Base-by-base conservation (phyloP, 2,113 vertebrate genomes). In the Bolborhynchus lineola region DNA sequence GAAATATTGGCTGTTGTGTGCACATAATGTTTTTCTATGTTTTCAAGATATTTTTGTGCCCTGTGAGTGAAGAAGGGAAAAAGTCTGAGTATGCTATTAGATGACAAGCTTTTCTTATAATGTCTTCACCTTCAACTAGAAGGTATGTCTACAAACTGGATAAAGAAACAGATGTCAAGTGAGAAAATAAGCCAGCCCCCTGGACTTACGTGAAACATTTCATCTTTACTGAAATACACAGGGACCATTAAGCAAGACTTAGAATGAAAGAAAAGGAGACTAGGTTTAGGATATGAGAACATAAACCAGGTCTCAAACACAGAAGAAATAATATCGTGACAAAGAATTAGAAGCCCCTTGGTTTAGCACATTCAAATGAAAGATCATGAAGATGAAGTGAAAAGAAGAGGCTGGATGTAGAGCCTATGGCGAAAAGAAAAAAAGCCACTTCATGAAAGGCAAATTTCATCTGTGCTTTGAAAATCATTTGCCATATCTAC, bases 361-460 rank as follows among this genome's bases (percentile, higher is more conserved):
- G 80, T 94, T 97, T 88, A 96, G 82, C 74, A 92, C 65, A 82
- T 95, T 93, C 97, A 97, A 96, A 97, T 82, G 95, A 97, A 97
- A 96, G 95, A 96, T 90, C 75, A 87, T 95, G 95, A 95, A 93
- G 97, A 97, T 94, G 96, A 97, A 65, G 53, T 77, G 74, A 95
- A 95, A 95, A 97, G 89, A 94, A 96, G 95, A 96, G 63, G 87
- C 65, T 97, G 79, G 96, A 96, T 93, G 92, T 42, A 19, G 59
- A 94, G 67, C 57, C 91, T 75, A 75, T 78, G 90, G 41, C 0
- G 23, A 88, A 82, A 86, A 46, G 29, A 76, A 39, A 65, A 69
- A 42, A 46, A 8, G 41, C 44, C 69, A 69, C 31, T 91, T 76
- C 23, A 90, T 90, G 93, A 96, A 88, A 79, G 19, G 53, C 37